These are phyloP conservation scores for Cyprinodon tularosa DNA, from an alignment of 2,113 vertebrate species.

Conservation along the genomic window DNA sequence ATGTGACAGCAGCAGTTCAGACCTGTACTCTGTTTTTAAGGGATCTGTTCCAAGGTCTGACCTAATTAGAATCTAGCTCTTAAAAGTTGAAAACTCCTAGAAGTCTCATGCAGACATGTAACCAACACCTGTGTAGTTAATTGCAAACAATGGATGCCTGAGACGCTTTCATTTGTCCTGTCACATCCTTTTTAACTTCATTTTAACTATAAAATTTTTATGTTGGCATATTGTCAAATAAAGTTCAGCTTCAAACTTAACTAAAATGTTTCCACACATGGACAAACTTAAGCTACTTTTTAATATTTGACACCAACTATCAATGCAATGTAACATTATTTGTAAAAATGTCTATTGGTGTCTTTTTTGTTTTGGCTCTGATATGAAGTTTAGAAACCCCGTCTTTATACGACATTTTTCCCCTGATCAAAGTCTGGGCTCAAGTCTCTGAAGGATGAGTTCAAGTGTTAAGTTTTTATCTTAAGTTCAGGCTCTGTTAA, in stretches of 20 bases:
- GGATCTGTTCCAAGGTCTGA: neutral
- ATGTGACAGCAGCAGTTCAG: neutral
- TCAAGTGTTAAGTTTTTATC: neutral
- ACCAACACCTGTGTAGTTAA: neutral
- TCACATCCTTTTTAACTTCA: no score
- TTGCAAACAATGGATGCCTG: neutral
- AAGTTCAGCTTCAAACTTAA: neutral
- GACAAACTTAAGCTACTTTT: neutral
- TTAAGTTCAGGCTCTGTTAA: no score
- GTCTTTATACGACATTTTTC: no score
- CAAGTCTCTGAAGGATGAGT: neutral
- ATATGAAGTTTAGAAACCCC: no score
- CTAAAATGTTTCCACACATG: neutral
- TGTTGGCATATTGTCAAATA: neutral
- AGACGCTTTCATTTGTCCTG: neutral
- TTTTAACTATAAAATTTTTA: neutral
- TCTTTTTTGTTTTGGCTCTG: no score
- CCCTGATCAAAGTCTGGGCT: neutral
- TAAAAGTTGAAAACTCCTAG: neutral
- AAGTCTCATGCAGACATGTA: neutral
- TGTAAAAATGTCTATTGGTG: neutral
- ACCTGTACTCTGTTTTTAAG: neutral
- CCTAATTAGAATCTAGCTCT: neutral
- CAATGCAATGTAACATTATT: neutral
- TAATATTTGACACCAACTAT: neutral